Conservation (phyloP, 2,888 invertebrate species). For the Melieria omissa region DNA sequence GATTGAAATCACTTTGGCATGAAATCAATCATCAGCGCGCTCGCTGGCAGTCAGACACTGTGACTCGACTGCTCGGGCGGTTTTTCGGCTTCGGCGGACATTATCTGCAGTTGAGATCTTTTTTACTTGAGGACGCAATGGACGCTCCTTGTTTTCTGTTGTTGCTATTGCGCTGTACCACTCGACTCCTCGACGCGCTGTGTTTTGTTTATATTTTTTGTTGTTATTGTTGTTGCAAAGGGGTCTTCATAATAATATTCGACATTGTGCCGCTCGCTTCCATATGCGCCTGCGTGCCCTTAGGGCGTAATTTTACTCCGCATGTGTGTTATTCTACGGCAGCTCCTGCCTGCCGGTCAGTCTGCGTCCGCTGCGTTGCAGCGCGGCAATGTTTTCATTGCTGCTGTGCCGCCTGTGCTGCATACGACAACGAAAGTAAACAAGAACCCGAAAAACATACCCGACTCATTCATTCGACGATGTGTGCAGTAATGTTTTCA, state of each 20-base stretch:
- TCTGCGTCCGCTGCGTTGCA: slow-evolving; percentile 15
- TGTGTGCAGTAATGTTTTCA: background rate
- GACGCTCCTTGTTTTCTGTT: too few species aligned
- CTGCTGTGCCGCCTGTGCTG: slow-evolving; percentile 51
- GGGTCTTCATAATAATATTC: slow-evolving; percentile 34
- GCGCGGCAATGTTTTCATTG: slow-evolving; percentile 10
- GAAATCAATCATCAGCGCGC: slow-evolving; percentile 59
- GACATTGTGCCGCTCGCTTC: slow-evolving; percentile 44
- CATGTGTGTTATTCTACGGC: slow-evolving; percentile 4
- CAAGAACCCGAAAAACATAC: slow-evolving; percentile 6
- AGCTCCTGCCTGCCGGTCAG: slow-evolving; percentile 3
- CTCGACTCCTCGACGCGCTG: background rate
- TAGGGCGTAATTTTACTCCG: slow-evolving; percentile 26
- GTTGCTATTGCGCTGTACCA: too few species aligned
- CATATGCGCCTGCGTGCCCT: slow-evolving; percentile 34
- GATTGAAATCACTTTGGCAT: slow-evolving; percentile 63
- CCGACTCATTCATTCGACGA: background rate
- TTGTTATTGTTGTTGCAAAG: slow-evolving; percentile 3
- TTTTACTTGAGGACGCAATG: background rate
- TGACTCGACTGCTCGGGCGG: background rate
- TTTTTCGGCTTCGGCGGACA: slow-evolving; percentile 19
- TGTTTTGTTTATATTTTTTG: background rate
- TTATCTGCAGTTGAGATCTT: slow-evolving; percentile 54
- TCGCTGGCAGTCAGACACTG: background rate
- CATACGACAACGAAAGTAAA: slow-evolving; percentile 52